Conservation (phyloP, 2,888 invertebrate species). For the Phrixothrix hirtus region DNA sequence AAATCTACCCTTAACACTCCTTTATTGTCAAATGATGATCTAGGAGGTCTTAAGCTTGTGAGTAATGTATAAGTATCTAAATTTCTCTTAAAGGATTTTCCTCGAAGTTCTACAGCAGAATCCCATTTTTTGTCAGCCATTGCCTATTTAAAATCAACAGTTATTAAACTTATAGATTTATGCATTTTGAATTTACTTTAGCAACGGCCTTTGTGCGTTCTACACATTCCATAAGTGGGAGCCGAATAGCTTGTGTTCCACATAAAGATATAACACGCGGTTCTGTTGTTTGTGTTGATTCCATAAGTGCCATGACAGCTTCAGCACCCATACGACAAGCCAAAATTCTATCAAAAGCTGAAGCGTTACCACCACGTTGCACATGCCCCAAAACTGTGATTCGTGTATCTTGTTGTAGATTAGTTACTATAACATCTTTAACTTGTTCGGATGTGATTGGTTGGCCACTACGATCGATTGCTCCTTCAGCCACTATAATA, state of each 20-base stretch:
- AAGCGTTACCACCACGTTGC: slow-evolving; percentile 97
- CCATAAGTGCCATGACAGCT: slow-evolving; percentile 97
- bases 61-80: slow-evolving; percentile 95
- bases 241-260: slow-evolving; percentile 95
- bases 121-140: slow-evolving; percentile 96
- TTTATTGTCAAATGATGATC: slow-evolving; percentile 57
- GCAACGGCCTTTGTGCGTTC: slow-evolving; percentile 91
- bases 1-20: slow-evolving; percentile 1
- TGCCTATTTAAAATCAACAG: slow-evolving; percentile 66
- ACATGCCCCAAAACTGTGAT: slow-evolving; percentile 98
- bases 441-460: slow-evolving; percentile 93
- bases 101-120: slow-evolving; percentile 90
- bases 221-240: slow-evolving; percentile 97
- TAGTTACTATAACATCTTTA: slow-evolving; percentile 85
- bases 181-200: too few species aligned
- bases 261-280: slow-evolving; percentile 92
- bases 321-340: slow-evolving; percentile 99
- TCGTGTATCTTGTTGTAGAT: slow-evolving; percentile 93
- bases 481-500: slow-evolving; percentile 97
- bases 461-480: slow-evolving; percentile 90
- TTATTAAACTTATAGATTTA: too few species aligned
- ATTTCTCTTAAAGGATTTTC: slow-evolving; percentile 91
- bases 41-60: slow-evolving; percentile 92
- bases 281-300: slow-evolving; percentile 84
- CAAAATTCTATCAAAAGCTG: slow-evolving; percentile 97